Percentiles rank a stretch among this genome's conserved stretches.
These are phyloP conservation scores for Chascanopsetta lugubris DNA, from an alignment of 2,113 vertebrate species.

Conservation along the genomic window DNA sequence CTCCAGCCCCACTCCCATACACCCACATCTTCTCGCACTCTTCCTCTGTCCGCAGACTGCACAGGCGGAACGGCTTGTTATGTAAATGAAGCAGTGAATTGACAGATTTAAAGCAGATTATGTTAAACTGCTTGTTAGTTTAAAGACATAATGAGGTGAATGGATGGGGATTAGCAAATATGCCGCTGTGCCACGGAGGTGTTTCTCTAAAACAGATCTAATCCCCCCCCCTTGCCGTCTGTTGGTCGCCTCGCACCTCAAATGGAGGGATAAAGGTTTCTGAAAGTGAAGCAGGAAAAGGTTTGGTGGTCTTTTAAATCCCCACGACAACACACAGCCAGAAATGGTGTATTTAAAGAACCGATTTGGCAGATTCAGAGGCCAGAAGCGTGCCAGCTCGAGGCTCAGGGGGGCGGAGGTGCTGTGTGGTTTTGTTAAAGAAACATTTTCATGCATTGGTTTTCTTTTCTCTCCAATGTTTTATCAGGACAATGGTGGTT, in stretches of 20 bases:
- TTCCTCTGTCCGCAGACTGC: constrained; percentile 16
- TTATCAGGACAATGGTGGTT: too few species aligned
- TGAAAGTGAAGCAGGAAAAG: constrained; percentile 41
- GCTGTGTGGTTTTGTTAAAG: background rate
- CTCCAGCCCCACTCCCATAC: constrained; percentile 14
- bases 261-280: constrained; percentile 45
- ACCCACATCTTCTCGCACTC: constrained; percentile 1
- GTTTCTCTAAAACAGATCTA: constrained; percentile 61
- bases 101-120: constrained; percentile 81
- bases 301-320: constrained; percentile 40
- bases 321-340: background rate
- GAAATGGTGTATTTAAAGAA: constrained; percentile 1
- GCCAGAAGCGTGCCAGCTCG: background rate
- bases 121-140: constrained; percentile 81
- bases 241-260: constrained; percentile 49
- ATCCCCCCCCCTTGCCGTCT: constrained; percentile 49
- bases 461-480: background rate
- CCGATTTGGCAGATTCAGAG: constrained; percentile 12
- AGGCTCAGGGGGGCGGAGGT: background rate
- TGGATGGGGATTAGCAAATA: constrained; percentile 67
- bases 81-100: constrained; percentile 77
- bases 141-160: constrained; percentile 71
- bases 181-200: constrained; percentile 67
- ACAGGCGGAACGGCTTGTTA: constrained; percentile 65
- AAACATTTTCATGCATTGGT: background rate